Base-by-base conservation (phyloP, 2,888 invertebrate species). In the Leucozona laternaria region DNA sequence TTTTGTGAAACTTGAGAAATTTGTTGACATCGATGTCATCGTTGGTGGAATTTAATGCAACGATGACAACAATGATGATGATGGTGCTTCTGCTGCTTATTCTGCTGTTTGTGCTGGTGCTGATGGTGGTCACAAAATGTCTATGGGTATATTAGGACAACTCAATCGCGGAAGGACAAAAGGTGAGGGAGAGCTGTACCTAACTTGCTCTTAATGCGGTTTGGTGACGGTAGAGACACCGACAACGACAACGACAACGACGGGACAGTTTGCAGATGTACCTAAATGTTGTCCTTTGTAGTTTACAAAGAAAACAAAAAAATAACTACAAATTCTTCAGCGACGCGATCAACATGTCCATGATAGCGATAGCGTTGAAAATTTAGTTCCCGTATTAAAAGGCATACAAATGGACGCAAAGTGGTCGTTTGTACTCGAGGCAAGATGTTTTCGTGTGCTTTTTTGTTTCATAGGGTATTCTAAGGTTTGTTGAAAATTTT, bases 21-120 rank as follows among this genome's bases (percentile, higher is more conserved):
- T 82, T 86, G 86, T 86, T 86, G 86, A 86, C 86, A 86, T 86
- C 86, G 82, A 86, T 86, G 86, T 86, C 86, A 86, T 82, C 86
- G 78, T 82, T 75, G 86, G 75, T 66, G 86, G 86, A 86, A 86
- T 86, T 86, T 82, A 86, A 82, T 86, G 86, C 86, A 86, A 75
- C 82, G 85, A 73, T 62, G 77, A 83, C 58, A 57, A 83, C 43
- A 50, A 73, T 58, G 62, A 66, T 78, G 70, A 57, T 83, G 60
- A 34, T 82, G 78, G 31, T 48, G 62, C 25, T 62, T 40, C 40
- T 62, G 37, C n/a, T 62, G 5, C 17, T 31, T n/a, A n/a, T n/a
- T n/a, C n/a, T 25, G 55, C 58, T 72, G 78, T 45, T 76, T 48
- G 57, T 58, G 68, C n/a, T 17, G 70, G 25, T 77, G 48, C 40